These are phyloP conservation scores for Synanthedon myopaeformis DNA, from an alignment of 2,888 invertebrate species.

Conservation along the genomic window DNA sequence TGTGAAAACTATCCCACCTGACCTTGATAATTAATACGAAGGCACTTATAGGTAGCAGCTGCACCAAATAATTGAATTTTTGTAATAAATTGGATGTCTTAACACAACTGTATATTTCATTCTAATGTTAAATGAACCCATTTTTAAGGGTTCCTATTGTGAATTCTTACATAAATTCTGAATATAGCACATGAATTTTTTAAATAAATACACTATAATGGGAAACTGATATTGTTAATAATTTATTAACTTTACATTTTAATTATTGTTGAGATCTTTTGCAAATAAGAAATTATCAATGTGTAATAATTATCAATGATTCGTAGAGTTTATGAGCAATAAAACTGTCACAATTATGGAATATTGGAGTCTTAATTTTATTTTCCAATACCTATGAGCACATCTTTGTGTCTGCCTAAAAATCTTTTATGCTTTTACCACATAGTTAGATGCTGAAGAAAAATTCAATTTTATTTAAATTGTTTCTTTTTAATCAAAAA, in stretches of 20 bases:
- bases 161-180: background rate
- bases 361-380: no score
- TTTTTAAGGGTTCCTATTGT: background rate
- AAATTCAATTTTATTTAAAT: background rate
- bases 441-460: background rate
- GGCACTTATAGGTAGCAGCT: no score
- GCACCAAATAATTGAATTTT: no score
- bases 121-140: no score
- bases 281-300: background rate
- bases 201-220: background rate
- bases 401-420: no score
- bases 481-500: constrained; percentile 5
- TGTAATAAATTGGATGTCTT: no score
- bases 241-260: background rate
- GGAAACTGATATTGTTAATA: background rate
- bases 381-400: no score
- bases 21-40: no score
- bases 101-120: no score
- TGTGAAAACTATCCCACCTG: no score
- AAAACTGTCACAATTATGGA: background rate
- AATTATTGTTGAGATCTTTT: background rate
- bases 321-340: background rate
- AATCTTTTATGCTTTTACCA: background rate
- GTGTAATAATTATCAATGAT: background rate
- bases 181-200: background rate